Percentiles rank a stretch among this genome's conserved stretches.
phyloP scores from a whole-genome alignment of 2,113 vertebrate species.

The Athene noctua region DNA sequence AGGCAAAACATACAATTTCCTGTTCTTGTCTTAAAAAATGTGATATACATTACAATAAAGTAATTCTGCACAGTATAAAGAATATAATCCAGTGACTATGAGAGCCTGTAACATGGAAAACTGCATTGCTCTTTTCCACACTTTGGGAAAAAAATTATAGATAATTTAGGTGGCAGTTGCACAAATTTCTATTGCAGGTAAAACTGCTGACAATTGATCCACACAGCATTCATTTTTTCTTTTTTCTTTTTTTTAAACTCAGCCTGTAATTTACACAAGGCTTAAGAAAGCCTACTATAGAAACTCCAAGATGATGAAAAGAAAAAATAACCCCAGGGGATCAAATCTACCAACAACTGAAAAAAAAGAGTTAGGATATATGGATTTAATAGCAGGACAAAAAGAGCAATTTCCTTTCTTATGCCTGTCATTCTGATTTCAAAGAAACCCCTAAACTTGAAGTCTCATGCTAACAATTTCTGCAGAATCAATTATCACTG shows the following conservation, averaged over 20 bases:
- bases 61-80: not conserved
- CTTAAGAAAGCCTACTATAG: slow-evolving; percentile 15
- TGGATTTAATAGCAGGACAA: not conserved
- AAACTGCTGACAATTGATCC: not conserved
- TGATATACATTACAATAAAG: not conserved
- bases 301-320: not conserved
- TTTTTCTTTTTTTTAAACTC: not conserved
- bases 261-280: not conserved
- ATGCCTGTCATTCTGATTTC: not conserved
- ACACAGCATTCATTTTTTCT: not conserved
- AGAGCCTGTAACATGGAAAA: not conserved
- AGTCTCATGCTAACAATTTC: not conserved
- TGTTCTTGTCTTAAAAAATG: not conserved
- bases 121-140: not conserved
- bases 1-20: not conserved
- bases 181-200: not conserved
- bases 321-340: not conserved
- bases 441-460: not conserved
- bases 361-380: not conserved
- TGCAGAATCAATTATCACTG: not conserved
- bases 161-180: not conserved
- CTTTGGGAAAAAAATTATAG: not conserved
- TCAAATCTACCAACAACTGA: not conserved
- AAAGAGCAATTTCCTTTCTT: not conserved
- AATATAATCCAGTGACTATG: not conserved